These are phyloP conservation scores for Laticauda laticaudata DNA, from an alignment of 2,113 vertebrate species.

Conservation along the genomic window DNA sequence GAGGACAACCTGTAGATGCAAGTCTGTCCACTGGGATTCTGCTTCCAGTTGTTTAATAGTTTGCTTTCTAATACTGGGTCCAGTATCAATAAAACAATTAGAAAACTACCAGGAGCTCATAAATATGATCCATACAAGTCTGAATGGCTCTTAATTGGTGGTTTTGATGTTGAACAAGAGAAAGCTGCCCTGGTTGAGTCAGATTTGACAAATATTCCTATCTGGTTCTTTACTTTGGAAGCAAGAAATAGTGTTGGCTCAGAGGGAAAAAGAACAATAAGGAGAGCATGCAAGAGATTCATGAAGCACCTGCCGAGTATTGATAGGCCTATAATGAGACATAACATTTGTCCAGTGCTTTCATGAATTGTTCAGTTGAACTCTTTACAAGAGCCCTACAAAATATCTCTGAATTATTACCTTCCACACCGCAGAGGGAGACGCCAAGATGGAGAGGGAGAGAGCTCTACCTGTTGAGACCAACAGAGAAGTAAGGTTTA, in stretches of 20 bases:
- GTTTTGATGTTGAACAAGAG: background rate
- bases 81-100: conserved; percentile 19
- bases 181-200: conserved; percentile 31
- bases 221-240: conserved; percentile 20
- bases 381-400: background rate
- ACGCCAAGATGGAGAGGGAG: background rate
- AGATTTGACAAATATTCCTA: conserved; percentile 8
- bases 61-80: conserved; percentile 14
- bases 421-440: background rate
- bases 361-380: background rate
- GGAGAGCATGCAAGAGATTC: background rate
- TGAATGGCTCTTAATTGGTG: conserved; percentile 29
- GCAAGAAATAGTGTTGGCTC: conserved; percentile 33
- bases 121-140: conserved; percentile 35
- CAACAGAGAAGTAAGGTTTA: background rate
- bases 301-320: background rate
- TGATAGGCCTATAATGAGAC: background rate
- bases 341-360: background rate
- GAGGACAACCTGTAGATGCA: background rate
- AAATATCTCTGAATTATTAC: background rate
- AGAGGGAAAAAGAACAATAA: background rate
- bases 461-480: background rate
- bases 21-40: background rate
- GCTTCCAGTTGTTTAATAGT: background rate
- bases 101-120: conserved; percentile 17